phyloP scores from a whole-genome alignment of 1,140 invertebrate genomes.

The Pararge aegeria region DNA sequence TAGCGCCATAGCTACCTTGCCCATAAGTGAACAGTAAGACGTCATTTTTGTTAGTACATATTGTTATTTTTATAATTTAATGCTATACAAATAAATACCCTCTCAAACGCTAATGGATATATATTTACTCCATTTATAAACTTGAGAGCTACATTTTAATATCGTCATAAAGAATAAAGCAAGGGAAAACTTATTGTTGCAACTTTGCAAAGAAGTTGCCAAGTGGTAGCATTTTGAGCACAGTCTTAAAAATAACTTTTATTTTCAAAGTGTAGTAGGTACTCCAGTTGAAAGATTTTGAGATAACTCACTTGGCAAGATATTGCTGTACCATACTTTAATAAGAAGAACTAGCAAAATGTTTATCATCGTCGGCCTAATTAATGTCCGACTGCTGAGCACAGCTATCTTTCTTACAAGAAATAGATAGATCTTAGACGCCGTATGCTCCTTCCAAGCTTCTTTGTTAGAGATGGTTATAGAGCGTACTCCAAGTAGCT shows the following conservation, averaged over 20 bases:
- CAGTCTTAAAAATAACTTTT: not conserved
- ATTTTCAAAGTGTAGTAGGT: not conserved
- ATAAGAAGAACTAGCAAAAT: not conserved
- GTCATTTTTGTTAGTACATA: no score
- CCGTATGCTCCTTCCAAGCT: no score
- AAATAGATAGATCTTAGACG: no score
- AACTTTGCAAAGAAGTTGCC: conserved; percentile 18
- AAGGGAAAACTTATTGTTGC: conserved; percentile 11
- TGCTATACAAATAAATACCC: not conserved
- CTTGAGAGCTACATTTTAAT: not conserved
- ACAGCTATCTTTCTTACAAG: no score
- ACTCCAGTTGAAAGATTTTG: not conserved
- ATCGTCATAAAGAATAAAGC: not conserved
- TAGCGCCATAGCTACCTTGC: no score
- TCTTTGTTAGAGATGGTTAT: no score
- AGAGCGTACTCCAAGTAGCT: no score
- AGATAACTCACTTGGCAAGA: conserved; percentile 18
- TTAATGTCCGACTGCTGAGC: no score
- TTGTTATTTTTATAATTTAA: not conserved
- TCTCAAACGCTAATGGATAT: not conserved
- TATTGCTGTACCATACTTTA: not conserved
- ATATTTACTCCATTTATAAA: not conserved
- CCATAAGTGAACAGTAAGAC: no score
- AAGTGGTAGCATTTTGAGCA: not conserved
- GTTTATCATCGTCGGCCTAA: no score